These are phyloP conservation scores for Cisticola juncidis DNA, from an alignment of 2,113 vertebrate species.

Conservation along the genomic window DNA sequence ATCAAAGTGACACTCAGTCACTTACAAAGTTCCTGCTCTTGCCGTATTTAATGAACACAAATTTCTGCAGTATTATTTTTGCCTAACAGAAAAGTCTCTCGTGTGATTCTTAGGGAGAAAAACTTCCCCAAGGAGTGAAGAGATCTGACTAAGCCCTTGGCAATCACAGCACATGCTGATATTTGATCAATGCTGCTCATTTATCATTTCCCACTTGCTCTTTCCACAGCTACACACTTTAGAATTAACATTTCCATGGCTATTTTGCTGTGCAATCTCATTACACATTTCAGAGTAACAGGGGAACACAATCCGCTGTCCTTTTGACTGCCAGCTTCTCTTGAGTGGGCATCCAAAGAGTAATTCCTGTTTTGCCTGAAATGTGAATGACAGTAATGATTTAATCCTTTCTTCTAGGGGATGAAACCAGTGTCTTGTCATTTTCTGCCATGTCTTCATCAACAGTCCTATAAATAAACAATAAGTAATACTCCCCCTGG, in stretches of 20 bases:
- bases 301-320: not conserved
- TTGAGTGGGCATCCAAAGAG: not conserved
- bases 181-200: not conserved
- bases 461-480: not conserved
- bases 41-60: slow-evolving; percentile 11
- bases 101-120: not conserved
- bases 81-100: not conserved
- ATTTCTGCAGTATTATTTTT: not conserved
- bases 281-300: not conserved
- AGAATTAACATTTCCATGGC: not conserved
- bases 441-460: not conserved
- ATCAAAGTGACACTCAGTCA: slow-evolving; percentile 37
- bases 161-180: not conserved
- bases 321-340: not conserved
- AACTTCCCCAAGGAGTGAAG: not conserved
- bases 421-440: not conserved
- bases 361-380: not conserved
- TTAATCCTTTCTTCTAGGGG: not conserved
- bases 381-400: not conserved
- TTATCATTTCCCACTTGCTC: not conserved
- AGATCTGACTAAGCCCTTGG: not conserved
- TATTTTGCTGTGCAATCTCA: not conserved
- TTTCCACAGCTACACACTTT: not conserved
- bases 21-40: not conserved
- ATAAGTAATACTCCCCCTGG: not conserved